Evolutionary conservation across 2,797 vertebrate species (phyloP).

Genomic region (Pteronotus mesoamericanus): DNA sequence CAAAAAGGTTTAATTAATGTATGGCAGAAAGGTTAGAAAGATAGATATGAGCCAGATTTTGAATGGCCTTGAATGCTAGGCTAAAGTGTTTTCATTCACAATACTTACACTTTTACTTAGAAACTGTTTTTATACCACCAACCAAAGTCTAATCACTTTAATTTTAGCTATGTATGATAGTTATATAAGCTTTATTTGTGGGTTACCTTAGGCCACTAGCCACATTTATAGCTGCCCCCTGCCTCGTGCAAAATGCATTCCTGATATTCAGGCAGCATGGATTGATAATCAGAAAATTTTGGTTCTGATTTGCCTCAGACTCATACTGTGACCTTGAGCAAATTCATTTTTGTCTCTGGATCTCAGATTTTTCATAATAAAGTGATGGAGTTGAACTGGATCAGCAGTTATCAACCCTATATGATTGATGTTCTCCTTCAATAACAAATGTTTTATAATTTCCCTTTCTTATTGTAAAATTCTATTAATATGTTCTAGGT

Average conservation of each 20-base stretch:
- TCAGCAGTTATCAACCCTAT: not conserved
- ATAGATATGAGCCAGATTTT: not conserved
- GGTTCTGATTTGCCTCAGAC: not conserved
- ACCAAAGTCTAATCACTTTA: not conserved
- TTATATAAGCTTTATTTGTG: slow-evolving; percentile 1
- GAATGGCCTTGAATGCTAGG: not conserved
- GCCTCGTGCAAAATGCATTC: not conserved
- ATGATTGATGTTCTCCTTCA: not conserved
- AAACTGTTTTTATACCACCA: not conserved
- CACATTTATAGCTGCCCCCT: not conserved
- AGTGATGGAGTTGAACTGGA: not conserved
- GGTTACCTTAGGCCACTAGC: not conserved
- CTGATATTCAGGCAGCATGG: not conserved
- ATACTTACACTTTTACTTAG: slow-evolving; percentile 25
- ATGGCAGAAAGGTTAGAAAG: not conserved
- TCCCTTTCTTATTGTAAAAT: not conserved
- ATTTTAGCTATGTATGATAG: not conserved
- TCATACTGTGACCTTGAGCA: not conserved
- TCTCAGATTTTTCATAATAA: not conserved
- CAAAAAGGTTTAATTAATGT: not conserved
- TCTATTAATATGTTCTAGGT: not conserved
- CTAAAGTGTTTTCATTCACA: not conserved
- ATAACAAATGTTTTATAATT: not conserved
- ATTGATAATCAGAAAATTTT: not conserved
- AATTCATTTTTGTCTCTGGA: not conserved